Conservation (phyloP, 2,113 vertebrate species). For the Uropsilus gracilis region DNA sequence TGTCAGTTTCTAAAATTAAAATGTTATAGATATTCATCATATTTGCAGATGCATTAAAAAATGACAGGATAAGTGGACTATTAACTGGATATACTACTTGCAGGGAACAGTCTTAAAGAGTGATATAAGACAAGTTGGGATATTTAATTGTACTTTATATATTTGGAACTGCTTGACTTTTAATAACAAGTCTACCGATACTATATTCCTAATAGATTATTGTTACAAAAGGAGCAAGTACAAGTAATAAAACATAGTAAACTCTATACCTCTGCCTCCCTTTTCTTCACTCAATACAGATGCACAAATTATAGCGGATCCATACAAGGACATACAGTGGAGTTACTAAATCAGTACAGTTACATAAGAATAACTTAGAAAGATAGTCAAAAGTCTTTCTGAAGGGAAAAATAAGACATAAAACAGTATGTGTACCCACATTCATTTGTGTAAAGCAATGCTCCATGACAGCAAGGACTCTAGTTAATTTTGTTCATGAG, state of each 20-base stretch:
- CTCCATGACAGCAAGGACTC: not conserved
- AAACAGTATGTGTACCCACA: not conserved
- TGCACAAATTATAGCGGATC: not conserved
- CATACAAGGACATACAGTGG: not conserved
- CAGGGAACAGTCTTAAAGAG: not conserved
- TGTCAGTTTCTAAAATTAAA: not conserved
- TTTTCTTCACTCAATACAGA: not conserved
- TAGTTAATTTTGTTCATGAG: not conserved
- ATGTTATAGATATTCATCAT: not conserved
- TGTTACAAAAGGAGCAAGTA: conserved; percentile 1
- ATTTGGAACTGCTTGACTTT: conserved; percentile 20
- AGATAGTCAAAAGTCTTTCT: not conserved
- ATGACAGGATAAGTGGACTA: not conserved
- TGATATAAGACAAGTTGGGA: not conserved
- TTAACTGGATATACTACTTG: not conserved
- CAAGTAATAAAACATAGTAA: not conserved
- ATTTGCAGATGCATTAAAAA: conserved; percentile 17
- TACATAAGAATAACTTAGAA: not conserved
- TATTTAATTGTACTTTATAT: conserved; percentile 7
- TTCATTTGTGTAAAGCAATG: conserved; percentile 23
- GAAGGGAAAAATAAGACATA: not conserved
- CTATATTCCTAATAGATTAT: conserved; percentile 21
- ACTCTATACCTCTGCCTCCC: not conserved
- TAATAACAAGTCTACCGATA: not conserved
- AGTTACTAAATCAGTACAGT: not conserved